phyloP scores from a whole-genome alignment of 2,797 vertebrate genomes.

The Epinephelus coioides region DNA sequence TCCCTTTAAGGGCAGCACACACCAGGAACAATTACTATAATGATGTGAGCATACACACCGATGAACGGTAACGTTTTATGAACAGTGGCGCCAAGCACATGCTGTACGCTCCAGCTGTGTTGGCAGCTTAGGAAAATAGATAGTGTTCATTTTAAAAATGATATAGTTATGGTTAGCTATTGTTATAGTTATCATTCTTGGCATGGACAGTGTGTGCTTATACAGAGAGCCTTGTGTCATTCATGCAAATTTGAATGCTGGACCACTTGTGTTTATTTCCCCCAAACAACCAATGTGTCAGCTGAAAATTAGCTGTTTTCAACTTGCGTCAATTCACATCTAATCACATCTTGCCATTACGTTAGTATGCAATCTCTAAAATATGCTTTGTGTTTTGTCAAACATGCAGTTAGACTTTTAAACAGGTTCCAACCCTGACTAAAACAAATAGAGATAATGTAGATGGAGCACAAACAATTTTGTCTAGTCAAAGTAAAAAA shows the following conservation, averaged over 20 bases:
- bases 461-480: background rate
- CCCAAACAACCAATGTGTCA: background rate
- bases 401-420: background rate
- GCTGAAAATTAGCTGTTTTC: background rate
- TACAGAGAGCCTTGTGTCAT: background rate
- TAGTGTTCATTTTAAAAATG: too few relatives aligned
- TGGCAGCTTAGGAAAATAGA: too few relatives aligned
- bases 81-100: too few relatives aligned
- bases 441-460: slow-evolving; percentile 3
- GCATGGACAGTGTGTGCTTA: too few relatives aligned
- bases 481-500: background rate
- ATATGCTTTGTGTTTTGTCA: background rate
- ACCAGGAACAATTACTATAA: too few relatives aligned
- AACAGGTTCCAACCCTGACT: background rate
- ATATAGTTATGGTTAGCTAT: too few relatives aligned
- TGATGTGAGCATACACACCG: too few relatives aligned
- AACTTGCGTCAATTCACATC: background rate
- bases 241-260: background rate
- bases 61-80: too few relatives aligned
- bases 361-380: background rate
- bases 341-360: background rate
- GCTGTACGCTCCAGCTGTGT: too few relatives aligned
- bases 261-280: background rate
- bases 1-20: too few relatives aligned
- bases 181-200: too few relatives aligned